A percentile compares a stretch with the other conserved stretches of the same genome.
Evolutionary conservation across 1,140 invertebrate species (phyloP).

Genomic region (Meloidogyne floridensis): DNA sequence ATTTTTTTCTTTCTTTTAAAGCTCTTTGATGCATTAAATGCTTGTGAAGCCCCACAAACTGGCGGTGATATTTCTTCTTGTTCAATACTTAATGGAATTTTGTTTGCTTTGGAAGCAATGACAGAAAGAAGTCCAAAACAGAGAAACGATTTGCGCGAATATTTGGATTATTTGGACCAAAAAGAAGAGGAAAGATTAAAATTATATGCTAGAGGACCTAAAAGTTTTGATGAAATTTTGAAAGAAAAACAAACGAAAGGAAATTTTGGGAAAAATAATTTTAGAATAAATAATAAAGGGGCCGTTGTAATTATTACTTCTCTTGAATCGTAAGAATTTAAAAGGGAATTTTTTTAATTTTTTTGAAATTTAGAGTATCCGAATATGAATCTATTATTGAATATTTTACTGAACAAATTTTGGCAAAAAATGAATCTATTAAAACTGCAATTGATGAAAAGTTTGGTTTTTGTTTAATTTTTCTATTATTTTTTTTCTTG

Average conservation of each 20-base stretch:
- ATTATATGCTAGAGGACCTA: background rate
- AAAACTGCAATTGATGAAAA: constrained; percentile 17
- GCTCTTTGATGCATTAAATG: constrained; percentile 32
- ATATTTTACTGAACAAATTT: constrained; percentile 39
- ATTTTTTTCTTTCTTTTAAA: constrained; percentile 23
- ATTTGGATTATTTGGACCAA: background rate
- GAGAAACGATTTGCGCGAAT: constrained; percentile 6
- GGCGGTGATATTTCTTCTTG: constrained; percentile 44
- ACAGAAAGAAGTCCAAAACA: constrained; percentile 34
- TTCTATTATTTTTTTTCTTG: background rate
- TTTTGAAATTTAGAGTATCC: constrained; percentile 6
- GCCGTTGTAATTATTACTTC: constrained; percentile 46
- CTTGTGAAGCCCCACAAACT: constrained; percentile 35
- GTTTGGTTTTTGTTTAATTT: background rate
- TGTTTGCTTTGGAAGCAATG: constrained; percentile 42
- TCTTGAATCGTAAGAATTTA: constrained; percentile 25
- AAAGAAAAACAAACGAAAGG: background rate
- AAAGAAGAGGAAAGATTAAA: constrained; percentile 4
- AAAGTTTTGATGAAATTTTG: background rate
- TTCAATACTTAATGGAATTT: constrained; percentile 49
- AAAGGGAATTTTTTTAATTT: background rate
- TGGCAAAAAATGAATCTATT: constrained; percentile 36
- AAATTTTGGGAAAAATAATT: background rate
- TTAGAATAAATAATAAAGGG: constrained; percentile 32
- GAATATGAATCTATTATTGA: constrained; percentile 39